Base-by-base conservation (phyloP, 2,888 invertebrate species). In the Drosophila rubida region DNA sequence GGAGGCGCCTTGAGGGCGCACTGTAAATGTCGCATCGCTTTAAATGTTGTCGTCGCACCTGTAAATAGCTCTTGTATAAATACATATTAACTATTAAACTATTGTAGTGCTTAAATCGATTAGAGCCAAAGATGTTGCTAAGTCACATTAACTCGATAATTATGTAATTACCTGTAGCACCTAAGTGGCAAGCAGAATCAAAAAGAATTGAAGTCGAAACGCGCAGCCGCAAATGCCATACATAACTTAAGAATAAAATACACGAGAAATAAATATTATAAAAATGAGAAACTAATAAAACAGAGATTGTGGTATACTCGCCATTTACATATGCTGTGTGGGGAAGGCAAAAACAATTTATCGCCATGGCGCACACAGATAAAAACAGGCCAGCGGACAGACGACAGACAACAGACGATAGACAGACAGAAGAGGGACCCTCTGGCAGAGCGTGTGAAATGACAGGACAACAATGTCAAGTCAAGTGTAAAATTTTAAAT, bases 401-500 rank as follows among this genome's bases (percentile, higher is more conserved):
- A 7, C 4, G n/a, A n/a, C n/a, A n/a, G n/a, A n/a, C n/a, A n/a
- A n/a, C n/a, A n/a, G n/a, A n/a, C n/a, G n/a, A n/a, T n/a, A 9
- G 51, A 30, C 14, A 4, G 53, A 69, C 23, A 4, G 41, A 19
- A 6, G 42, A 45, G 50, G 59, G 74, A 49, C 61, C 50, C 32
- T 50, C 8, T 42, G 65, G 59, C 62, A 78, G 77, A 57, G 80
- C 86, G 86, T 84, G 87, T 82, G 89, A 89, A 82, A 89, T 87
- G 86, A 85, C 83, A 83, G 85, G 89, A 90, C 89, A 90, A 89
- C 88, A 83, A 79, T 80, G 89, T 73, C 85, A 92, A 92, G 92
- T 91, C 92, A 90, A 92, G 91, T 91, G 91, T 90, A 88, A 92
- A 92, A 92, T 92, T 92, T 92, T 91, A 91, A 92, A 92, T 91